Percentiles rank a stretch among this genome's conserved stretches.
Conservation (phyloP, 1,140 invertebrate species). For the Lasioglossum baleicum region DNA sequence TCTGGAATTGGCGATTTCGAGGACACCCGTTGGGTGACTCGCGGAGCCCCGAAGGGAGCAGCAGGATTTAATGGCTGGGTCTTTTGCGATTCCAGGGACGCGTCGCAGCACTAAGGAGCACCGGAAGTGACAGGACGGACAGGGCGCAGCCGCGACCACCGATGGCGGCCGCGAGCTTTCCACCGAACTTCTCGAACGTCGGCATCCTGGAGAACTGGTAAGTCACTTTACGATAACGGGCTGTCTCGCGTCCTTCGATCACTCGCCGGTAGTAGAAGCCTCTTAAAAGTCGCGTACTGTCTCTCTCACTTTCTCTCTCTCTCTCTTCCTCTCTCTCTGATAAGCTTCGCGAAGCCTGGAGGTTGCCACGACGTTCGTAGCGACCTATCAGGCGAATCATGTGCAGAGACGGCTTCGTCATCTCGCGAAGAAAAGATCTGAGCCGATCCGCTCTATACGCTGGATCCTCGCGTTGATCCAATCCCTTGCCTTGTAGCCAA, state of each 20-base stretch:
- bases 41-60: not conserved
- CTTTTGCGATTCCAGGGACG: constrained; percentile 61
- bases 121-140: constrained; percentile 66
- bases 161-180: constrained; percentile 79
- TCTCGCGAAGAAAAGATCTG: no score
- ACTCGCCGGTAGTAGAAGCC: constrained; percentile 21
- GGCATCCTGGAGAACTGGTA: constrained; percentile 78
- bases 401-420: constrained; percentile 22
- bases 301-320: not conserved
- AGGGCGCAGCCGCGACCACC: constrained; percentile 70
- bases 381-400: not conserved
- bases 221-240: constrained; percentile 58
- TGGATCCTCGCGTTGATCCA: no score
- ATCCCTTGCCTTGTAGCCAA: no score
- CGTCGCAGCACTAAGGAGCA: constrained; percentile 59
- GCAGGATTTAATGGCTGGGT: not conserved
- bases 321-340: not conserved
- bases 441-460: no score
- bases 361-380: not conserved
- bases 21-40: not conserved
- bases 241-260: constrained; percentile 20
- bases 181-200: constrained; percentile 77
- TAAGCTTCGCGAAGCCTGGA: constrained; percentile 25
- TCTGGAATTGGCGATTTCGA: not conserved
- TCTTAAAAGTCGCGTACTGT: constrained; percentile 26